Evolutionary conservation across 1,140 invertebrate genomes (phyloP).

Genomic region (Pararge aegeria): DNA sequence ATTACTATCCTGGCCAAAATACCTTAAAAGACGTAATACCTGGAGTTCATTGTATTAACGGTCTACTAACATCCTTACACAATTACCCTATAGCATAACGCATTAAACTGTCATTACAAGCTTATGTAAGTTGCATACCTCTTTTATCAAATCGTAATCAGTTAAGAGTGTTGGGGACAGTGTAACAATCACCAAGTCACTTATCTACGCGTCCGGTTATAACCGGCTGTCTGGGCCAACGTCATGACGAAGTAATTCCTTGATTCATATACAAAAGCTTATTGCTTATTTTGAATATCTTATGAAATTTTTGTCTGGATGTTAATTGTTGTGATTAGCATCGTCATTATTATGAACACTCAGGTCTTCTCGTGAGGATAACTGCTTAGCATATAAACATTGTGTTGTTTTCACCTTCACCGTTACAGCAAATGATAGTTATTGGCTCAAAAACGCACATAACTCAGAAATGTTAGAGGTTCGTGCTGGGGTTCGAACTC

Average conservation of each 20-base stretch:
- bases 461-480: too few species aligned
- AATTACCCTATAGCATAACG: too few species aligned
- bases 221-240: conserved; percentile 31
- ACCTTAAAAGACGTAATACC: too few species aligned
- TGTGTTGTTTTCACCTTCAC: too few species aligned
- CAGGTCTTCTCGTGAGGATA: background rate
- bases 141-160: conserved; percentile 19
- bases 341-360: background rate
- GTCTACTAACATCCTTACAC: too few species aligned
- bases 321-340: background rate
- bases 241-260: conserved; percentile 31
- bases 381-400: too few species aligned
- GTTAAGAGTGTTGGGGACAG: conserved; percentile 18
- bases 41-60: too few species aligned
- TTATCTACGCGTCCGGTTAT: conserved; percentile 35
- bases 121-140: conserved; percentile 16
- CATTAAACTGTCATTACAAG: conserved; percentile 14
- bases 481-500: too few species aligned
- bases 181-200: conserved; percentile 23
- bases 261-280: conserved; percentile 24
- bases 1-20: too few species aligned
- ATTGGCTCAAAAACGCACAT: too few species aligned
- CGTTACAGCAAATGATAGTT: too few species aligned
- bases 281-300: background rate
- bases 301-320: conserved; percentile 8